Base-by-base conservation (phyloP, 2,888 invertebrate genomes). In the Charanyca ferruginea region DNA sequence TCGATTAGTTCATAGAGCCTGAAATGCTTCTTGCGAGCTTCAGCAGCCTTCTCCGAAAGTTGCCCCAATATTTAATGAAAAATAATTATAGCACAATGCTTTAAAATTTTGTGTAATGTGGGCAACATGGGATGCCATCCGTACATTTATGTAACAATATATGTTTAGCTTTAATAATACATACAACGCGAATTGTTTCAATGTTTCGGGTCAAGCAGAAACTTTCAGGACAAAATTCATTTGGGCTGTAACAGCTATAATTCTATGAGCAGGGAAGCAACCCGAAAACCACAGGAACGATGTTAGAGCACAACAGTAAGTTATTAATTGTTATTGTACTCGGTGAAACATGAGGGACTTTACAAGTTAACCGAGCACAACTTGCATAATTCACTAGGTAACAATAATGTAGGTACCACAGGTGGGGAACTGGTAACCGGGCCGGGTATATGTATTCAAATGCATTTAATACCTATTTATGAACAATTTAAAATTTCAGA, bases 261-360 rank as follows among this genome's bases (percentile, higher is more conserved):
- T 35, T 66, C 3, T 71, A 42, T 71, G 61, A 71, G 11, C n/a
- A 35, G 13, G 41, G 23, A 35, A 48, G 71, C 41, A 42, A 60
- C 71, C 13, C 32, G n/a, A 41, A 66, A 66, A 35, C 72, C 48
- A 35, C 41, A 8, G 18, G 9, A 25, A 61, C 25, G 16, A 49
- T 72, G 32, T 42, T 35, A 35, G 41, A 48, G n/a, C 23, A 25
- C 22, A 35, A 49, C 42, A 66, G 60, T 47, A 64, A 47, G 54
- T 76, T 51, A 41, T 48, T 63, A 62, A 67, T 51, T 62, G 54
- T 63, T 32, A 57, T 60, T 60, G 59, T 67, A 47, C 28, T n/a
- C 49, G 48, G 48, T 60, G 18, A 70, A 61, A 41, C 58, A 64
- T 58, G 32, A 42, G 57, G 60, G 64, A 38, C 55, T 70, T 55